Percentiles rank a stretch among this genome's conserved stretches.
Evolutionary conservation across 2,888 invertebrate species (phyloP).

Genomic region (Xestia sexstrigata): DNA sequence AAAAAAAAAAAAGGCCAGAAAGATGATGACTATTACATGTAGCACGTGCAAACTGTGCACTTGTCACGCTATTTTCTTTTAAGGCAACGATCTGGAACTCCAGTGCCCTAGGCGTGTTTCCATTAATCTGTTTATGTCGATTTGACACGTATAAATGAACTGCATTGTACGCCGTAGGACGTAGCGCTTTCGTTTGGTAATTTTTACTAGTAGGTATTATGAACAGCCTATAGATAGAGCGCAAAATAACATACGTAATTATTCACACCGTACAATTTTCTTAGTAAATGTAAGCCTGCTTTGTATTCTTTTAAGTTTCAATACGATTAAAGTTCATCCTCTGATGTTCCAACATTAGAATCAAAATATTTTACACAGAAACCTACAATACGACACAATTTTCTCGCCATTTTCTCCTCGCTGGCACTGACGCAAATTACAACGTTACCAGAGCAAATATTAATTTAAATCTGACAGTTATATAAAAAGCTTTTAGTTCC

Average conservation of each 20-base stretch:
- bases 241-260: not conserved
- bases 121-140: slow-evolving; percentile 41
- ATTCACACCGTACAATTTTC: not conserved
- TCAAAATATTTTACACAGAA: not conserved
- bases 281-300: not conserved
- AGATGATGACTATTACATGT: not conserved
- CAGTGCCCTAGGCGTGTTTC: slow-evolving; percentile 29
- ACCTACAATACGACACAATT: not conserved
- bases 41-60: no score
- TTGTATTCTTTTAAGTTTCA: not conserved
- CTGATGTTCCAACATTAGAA: not conserved
- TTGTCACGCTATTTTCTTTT: no score
- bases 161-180: slow-evolving; percentile 5
- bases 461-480: slow-evolving; percentile 14
- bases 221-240: not conserved
- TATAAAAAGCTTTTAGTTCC: slow-evolving; percentile 30
- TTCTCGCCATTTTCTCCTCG: not conserved
- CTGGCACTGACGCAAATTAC: not conserved
- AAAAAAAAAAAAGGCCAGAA: not conserved
- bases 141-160: slow-evolving; percentile 21
- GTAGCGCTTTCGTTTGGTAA: slow-evolving; percentile 4
- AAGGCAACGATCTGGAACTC: not conserved
- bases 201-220: not conserved
- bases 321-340: not conserved
- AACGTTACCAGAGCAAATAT: slow-evolving; percentile 25